phyloP scores from a whole-genome alignment of 2,797 vertebrate genomes.

The Chrysocyon brachyurus region DNA sequence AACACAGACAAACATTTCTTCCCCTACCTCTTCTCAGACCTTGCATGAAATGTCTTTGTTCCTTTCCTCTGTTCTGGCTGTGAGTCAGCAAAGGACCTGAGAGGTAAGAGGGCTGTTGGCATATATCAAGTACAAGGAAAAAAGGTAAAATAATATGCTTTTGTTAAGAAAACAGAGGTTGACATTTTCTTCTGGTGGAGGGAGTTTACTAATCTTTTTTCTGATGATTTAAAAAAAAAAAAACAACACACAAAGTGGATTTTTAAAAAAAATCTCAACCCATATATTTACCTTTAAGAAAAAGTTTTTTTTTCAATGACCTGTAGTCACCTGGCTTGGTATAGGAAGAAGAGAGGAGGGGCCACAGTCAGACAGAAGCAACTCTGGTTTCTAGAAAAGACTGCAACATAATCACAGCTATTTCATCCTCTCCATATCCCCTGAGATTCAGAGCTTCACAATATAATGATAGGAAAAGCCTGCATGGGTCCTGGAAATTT shows the following conservation, averaged over 20 bases:
- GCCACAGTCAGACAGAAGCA: not conserved
- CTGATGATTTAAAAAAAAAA: slow-evolving; percentile 38
- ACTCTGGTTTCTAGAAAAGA: slow-evolving; percentile 29
- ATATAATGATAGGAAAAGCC: not conserved
- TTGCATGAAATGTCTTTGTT: slow-evolving; percentile 62
- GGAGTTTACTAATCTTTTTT: slow-evolving; percentile 64
- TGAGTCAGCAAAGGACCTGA: slow-evolving; percentile 59
- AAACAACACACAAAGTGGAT: slow-evolving; percentile 13
- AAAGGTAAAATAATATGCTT: slow-evolving; percentile 58
- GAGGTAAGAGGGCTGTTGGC: slow-evolving; percentile 59
- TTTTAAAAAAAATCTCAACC: slow-evolving; percentile 49
- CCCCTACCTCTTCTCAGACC: slow-evolving; percentile 5
- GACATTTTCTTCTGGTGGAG: slow-evolving; percentile 65
- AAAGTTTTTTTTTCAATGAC: not conserved
- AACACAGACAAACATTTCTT: not conserved
- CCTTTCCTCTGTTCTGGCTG: slow-evolving; percentile 37
- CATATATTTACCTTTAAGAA: slow-evolving; percentile 58
- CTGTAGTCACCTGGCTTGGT: not conserved
- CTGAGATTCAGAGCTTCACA: not conserved
- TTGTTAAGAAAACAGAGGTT: slow-evolving; percentile 62
- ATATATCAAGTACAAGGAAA: slow-evolving; percentile 15
- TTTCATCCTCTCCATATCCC: not conserved
- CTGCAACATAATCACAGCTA: not conserved
- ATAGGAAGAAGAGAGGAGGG: not conserved
- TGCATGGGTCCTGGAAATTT: not conserved